Percentiles rank a stretch among this genome's conserved stretches.
Evolutionary conservation across 2,113 vertebrate species (phyloP).

Genomic region (Tyrannus savana): DNA sequence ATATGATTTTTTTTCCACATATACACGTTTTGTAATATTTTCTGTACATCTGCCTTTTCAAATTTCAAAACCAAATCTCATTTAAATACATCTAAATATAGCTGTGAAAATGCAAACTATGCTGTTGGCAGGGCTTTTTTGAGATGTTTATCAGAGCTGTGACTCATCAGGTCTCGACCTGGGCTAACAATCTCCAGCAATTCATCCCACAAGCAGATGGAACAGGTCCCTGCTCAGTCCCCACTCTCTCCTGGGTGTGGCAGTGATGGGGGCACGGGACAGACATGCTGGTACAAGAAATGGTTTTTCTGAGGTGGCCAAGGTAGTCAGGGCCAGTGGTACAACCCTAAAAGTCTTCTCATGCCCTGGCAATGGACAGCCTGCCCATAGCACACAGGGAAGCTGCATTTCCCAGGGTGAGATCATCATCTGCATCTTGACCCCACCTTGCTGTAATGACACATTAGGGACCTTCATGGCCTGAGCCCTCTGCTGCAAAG

Average conservation of each 20-base stretch:
- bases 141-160: not conserved
- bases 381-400: not conserved
- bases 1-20: not conserved
- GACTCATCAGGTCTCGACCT: not conserved
- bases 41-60: not conserved
- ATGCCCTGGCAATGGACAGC: rapidly evolving
- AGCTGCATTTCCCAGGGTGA: rapidly evolving
- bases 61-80: not conserved
- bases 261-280: not conserved
- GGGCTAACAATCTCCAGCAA: not conserved
- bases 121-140: not conserved
- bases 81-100: not conserved
- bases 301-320: rapidly evolving
- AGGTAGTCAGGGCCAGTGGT: not conserved
- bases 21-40: not conserved
- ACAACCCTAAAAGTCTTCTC: rapidly evolving
- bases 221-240: not conserved
- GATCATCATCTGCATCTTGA: rapidly evolving
- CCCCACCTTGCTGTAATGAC: rapidly evolving
- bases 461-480: rapidly evolving
- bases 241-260: rapidly evolving
- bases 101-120: not conserved
- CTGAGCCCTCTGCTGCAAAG: not conserved
- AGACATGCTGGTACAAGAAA: not conserved
- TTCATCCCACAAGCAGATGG: rapidly evolving